Evolutionary conservation across 2,888 invertebrate species (phyloP), one percentile per base, ranked within the genome.

Genomic region (Clanis bilineata): DNA sequence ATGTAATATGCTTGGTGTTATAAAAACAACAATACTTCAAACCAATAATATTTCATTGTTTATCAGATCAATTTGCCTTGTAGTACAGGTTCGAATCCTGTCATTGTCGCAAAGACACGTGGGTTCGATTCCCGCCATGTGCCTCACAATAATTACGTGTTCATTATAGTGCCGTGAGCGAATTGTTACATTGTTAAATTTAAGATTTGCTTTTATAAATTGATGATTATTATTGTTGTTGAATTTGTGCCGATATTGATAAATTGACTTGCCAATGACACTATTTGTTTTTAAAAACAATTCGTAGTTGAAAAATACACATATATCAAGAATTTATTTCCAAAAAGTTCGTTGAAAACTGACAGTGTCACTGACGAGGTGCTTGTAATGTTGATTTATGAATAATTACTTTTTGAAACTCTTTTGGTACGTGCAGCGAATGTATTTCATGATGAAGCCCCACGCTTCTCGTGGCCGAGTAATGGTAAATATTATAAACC

Each of bases 401-500:
- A 51, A 32, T 51, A 51, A 51, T 51, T 15, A 51, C 47, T 51
- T 32, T 45, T 32, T 51, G 51, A 32, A 51, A 51, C 51, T 51
- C 51, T 51, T n/a, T 32, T 51, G 51, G 28, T 28, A 51, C 51
- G 32, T 61, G 63, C 44, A 62, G 68, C 72, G 74, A 71, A 62
- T 62, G 68, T 74, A 74, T 73, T 73, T 68, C 71, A 62, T 76
- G 76, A 70, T 64, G 56, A 54, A 64, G 60, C 58, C 63, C 44
- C 45, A 43, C 32, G 51, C 51, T 58, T 43, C 43, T 58, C 44
- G 44, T 51, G 51, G 51, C 51, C 51, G 32, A 32, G 4, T 15
- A 10, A 56, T 41, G 18, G 45, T n/a, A n/a, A 44, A 51, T 51
- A 32, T 51, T 2, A 15, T 15, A 18, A 28, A 51, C 15, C n/a